phyloP scores from a whole-genome alignment of 2,113 vertebrate species.

The Corythornis vintsioides region DNA sequence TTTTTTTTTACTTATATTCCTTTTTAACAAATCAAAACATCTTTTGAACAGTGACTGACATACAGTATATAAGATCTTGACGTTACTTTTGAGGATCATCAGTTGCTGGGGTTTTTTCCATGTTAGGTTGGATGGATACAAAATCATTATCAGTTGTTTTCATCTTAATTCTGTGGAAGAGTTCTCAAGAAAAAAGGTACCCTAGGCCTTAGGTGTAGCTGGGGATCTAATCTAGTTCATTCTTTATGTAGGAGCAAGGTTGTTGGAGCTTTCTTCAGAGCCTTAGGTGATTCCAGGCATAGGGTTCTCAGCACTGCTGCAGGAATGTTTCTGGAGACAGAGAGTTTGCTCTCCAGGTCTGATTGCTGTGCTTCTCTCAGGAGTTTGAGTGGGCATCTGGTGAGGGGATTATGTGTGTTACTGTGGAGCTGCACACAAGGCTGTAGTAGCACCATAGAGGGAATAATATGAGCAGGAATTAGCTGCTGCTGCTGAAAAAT shows the following conservation, averaged over 20 bases:
- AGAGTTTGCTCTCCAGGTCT: background rate
- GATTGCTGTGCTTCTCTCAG: background rate
- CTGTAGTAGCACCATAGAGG: background rate
- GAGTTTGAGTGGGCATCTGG: background rate
- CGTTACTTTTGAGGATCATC: background rate
- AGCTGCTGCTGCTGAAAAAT: background rate
- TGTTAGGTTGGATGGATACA: background rate
- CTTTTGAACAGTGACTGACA: background rate
- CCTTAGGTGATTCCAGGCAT: background rate
- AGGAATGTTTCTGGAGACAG: background rate
- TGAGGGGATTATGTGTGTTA: background rate
- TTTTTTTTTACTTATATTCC: background rate
- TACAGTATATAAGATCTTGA: background rate
- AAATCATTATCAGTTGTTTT: background rate
- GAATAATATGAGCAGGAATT: background rate
- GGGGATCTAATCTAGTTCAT: background rate
- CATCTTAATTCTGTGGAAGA: background rate
- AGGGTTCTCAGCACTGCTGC: background rate
- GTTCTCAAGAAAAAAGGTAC: background rate
- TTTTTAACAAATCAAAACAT: background rate
- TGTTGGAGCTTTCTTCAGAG: background rate
- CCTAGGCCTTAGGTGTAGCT: background rate
- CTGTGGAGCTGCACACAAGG: background rate
- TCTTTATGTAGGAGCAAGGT: background rate
- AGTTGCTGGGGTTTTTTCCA: background rate